Evolutionary conservation across 2,113 vertebrate species (phyloP).

Genomic region (Rattus rattus): DNA sequence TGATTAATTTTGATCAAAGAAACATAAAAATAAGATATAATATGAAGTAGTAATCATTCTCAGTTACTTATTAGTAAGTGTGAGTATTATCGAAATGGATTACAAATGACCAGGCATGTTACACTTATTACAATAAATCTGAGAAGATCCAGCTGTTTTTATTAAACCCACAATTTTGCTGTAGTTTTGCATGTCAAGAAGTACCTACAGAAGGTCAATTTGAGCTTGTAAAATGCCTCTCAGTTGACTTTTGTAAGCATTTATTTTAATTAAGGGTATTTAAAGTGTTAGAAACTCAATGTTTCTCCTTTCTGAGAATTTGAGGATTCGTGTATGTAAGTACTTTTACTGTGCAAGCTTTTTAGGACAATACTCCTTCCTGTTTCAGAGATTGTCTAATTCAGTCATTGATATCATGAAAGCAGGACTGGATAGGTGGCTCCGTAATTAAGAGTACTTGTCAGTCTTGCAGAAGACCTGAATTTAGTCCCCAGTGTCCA

Average conservation of each 20-base stretch:
- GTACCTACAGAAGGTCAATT: neutral
- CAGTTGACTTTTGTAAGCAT: slow-evolving; percentile 21
- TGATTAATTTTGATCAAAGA: slow-evolving; percentile 19
- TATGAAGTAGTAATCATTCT: neutral
- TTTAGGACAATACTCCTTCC: slow-evolving; percentile 6
- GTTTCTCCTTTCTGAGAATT: slow-evolving; percentile 20
- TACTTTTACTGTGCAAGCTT: neutral
- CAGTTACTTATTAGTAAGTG: neutral
- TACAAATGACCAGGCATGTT: neutral
- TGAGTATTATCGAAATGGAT: neutral
- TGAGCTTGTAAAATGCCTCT: slow-evolving; percentile 42
- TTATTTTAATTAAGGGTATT: slow-evolving; percentile 15
- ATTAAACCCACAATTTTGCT: slow-evolving; percentile 6
- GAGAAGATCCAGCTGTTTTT: neutral
- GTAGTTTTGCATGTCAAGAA: neutral
- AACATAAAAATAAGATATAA: neutral
- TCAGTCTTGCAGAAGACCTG: neutral
- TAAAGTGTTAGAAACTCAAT: neutral
- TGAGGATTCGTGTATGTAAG: neutral
- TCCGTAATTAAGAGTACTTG: neutral
- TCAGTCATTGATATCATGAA: neutral
- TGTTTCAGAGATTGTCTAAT: neutral
- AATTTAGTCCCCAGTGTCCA: neutral
- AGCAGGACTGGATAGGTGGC: neutral
- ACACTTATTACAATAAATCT: neutral